Evolutionary conservation across 2,113 vertebrate genomes (phyloP).

Genomic region (Cygnus atratus): DNA sequence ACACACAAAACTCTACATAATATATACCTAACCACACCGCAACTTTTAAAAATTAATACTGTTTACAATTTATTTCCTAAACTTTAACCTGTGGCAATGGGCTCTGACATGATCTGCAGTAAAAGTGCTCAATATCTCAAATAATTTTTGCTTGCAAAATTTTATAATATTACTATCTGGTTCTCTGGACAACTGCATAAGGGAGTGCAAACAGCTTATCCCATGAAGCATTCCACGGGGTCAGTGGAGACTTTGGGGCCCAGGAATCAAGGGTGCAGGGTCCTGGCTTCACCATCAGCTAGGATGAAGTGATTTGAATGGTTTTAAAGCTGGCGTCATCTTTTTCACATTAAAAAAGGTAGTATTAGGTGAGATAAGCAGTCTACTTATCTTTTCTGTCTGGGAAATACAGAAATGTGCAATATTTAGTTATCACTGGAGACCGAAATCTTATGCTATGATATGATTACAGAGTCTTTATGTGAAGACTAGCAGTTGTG

Average conservation of each 20-base stretch:
- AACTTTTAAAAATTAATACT: not conserved
- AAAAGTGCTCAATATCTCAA: not conserved
- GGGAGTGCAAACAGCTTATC: not conserved
- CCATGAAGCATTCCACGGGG: no score
- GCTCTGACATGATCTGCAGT: not conserved
- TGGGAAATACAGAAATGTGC: not conserved
- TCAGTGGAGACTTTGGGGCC: not conserved
- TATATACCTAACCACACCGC: not conserved
- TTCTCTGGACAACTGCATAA: not conserved
- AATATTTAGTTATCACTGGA: not conserved
- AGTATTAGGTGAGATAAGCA: not conserved
- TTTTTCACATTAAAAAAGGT: not conserved
- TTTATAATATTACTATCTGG: not conserved
- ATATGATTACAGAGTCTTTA: not conserved
- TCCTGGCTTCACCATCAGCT: not conserved
- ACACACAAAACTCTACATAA: not conserved
- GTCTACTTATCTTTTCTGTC: not conserved
- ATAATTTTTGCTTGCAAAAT: not conserved
- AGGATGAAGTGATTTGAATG: not conserved
- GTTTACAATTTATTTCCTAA: not conserved
- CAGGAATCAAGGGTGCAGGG: not conserved
- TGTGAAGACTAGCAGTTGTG: not conserved
- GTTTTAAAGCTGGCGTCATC: not conserved
- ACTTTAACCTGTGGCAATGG: not conserved
- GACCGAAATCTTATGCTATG: accelerated